Percentiles rank a stretch among this genome's conserved stretches.
These are phyloP conservation scores for Tenrec ecaudatus DNA, from an alignment of 2,113 vertebrate species.

Conservation along the genomic window DNA sequence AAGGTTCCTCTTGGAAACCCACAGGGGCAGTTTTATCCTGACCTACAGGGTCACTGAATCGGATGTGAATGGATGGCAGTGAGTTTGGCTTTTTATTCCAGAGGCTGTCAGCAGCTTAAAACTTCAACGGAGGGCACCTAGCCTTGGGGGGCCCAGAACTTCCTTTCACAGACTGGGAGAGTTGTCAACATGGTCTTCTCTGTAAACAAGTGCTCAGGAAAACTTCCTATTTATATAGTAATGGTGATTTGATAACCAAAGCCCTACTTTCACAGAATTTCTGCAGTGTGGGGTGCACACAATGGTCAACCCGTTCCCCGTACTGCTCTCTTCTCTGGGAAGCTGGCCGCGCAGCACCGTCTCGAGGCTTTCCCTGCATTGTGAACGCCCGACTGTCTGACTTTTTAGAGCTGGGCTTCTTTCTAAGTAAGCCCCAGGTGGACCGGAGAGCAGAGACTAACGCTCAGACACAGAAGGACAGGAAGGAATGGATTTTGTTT, in stretches of 20 bases:
- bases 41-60: too few species aligned
- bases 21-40: too few species aligned
- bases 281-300: background rate
- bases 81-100: too few species aligned
- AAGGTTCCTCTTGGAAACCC: too few species aligned
- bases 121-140: background rate
- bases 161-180: background rate
- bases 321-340: background rate
- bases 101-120: too few species aligned
- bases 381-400: accelerated
- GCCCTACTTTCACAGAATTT: background rate
- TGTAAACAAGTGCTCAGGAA: background rate
- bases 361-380: background rate
- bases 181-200: background rate
- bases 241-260: background rate
- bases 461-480: background rate
- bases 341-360: background rate
- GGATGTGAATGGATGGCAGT: too few species aligned
- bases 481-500: background rate
- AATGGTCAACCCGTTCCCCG: background rate
- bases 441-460: accelerated
- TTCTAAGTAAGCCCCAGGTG: too few species aligned
- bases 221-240: background rate
- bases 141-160: background rate
- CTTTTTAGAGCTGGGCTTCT: background rate